Evolutionary conservation across 2,113 vertebrate genomes (phyloP).

Genomic region (Arizona elegans): DNA sequence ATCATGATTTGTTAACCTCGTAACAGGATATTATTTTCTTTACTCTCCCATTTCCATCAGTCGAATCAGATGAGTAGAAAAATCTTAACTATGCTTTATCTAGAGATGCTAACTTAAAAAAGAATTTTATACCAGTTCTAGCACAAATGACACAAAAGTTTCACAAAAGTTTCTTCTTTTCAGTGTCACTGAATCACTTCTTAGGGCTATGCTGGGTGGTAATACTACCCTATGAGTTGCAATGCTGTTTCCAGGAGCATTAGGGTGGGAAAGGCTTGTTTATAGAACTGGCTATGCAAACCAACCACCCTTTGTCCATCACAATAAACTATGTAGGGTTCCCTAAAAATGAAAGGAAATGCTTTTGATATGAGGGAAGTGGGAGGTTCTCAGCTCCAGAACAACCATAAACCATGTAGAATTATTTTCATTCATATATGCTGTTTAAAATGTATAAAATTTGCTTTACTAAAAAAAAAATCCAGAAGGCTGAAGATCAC

Average conservation of each 20-base stretch:
- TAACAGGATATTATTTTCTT: background rate
- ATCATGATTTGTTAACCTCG: background rate
- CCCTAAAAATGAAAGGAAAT: background rate
- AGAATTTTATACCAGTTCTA: background rate
- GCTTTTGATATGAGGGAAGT: background rate
- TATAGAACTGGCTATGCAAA: background rate
- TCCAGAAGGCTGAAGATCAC: background rate
- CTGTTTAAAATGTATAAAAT: conserved; percentile 2
- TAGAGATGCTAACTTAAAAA: background rate
- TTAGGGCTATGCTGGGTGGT: background rate
- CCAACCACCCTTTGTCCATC: background rate
- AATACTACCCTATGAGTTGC: background rate
- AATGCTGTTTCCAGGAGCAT: background rate
- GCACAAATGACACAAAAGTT: background rate
- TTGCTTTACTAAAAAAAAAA: background rate
- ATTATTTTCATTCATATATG: background rate
- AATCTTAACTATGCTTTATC: too few species aligned
- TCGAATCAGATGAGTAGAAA: background rate
- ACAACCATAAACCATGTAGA: background rate
- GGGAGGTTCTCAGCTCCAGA: background rate
- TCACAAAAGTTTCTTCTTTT: background rate
- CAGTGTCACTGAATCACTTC: background rate
- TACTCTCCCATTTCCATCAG: background rate
- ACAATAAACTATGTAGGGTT: background rate
- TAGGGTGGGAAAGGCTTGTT: background rate